These are phyloP conservation scores for Cheilosia vulpina DNA, from an alignment of 2,888 invertebrate species.

Conservation along the genomic window DNA sequence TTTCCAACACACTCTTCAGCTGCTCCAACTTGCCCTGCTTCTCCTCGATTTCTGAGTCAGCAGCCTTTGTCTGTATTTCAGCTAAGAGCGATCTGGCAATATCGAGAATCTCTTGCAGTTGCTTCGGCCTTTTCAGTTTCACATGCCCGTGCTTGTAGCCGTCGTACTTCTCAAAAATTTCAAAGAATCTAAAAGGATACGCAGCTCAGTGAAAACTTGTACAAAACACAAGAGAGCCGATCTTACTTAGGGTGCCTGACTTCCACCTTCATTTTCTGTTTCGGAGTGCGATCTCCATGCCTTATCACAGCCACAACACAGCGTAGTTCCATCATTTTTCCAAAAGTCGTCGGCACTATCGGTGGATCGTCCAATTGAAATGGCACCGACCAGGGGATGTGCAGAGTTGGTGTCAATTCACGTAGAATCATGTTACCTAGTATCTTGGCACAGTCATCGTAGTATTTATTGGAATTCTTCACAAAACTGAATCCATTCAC, in stretches of 20 bases:
- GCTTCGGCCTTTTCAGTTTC: constrained; percentile 98
- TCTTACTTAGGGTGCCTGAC: constrained; percentile 95
- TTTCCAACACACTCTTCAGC: constrained; percentile 99
- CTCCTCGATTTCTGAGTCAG: constrained; percentile 97
- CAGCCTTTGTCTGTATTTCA: constrained; percentile 94
- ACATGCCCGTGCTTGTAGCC: constrained; percentile 98
- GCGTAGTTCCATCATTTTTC: constrained; percentile 96
- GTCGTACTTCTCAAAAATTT: constrained; percentile 98
- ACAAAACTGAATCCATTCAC: constrained; percentile 99
- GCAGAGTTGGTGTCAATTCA: constrained; percentile 96
- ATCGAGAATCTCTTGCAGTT: constrained; percentile 98
- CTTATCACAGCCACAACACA: constrained; percentile 99
- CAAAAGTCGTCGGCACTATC: constrained; percentile 99
- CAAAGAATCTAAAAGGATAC: constrained; percentile 91
- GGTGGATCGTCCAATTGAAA: constrained; percentile 99
- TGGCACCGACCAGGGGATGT: constrained; percentile 98
- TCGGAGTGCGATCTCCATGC: constrained; percentile 99
- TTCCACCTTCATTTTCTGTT: constrained; percentile 99
- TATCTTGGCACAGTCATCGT: constrained; percentile 99
- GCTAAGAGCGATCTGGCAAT: constrained; percentile 95
- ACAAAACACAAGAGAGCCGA: neutral
- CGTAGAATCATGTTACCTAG: constrained; percentile 98
- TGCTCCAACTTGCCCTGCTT: constrained; percentile 98
- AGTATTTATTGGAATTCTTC: constrained; percentile 99
- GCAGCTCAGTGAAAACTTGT: neutral